Conservation (phyloP, 2,113 vertebrate species). For the Perca fluviatilis region DNA sequence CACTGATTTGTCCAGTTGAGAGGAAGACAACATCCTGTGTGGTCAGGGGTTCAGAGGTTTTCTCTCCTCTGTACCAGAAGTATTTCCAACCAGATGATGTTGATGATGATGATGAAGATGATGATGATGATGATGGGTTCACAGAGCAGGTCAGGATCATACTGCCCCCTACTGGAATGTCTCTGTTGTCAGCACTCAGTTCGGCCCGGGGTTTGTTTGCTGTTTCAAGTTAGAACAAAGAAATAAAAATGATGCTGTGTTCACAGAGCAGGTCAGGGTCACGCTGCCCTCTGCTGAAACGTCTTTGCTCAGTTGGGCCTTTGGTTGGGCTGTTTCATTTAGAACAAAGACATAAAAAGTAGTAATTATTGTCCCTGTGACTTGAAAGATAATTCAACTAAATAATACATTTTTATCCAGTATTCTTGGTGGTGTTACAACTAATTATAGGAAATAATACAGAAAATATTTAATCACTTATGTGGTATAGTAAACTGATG, state of each 20-base stretch:
- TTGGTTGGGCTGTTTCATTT: background rate
- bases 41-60: background rate
- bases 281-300: background rate
- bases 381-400: background rate
- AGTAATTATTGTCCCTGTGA: background rate
- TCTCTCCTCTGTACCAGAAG: slow-evolving; percentile 21
- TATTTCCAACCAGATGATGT: slow-evolving; percentile 26
- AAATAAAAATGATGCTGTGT: background rate
- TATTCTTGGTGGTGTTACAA: background rate
- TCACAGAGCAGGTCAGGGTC: background rate
- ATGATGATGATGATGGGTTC: background rate
- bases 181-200: background rate
- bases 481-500: background rate
- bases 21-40: background rate
- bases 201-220: background rate
- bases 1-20: background rate
- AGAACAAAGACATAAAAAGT: background rate
- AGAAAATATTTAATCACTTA: background rate
- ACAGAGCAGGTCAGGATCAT: slow-evolving; percentile 27
- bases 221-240: background rate
- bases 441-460: background rate
- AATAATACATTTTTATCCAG: background rate
- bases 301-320: background rate
- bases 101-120: slow-evolving; percentile 9
- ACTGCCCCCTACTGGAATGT: background rate